Evolutionary conservation across 2,113 vertebrate genomes (phyloP), one percentile per base, ranked within the genome.

Genomic region (Hymenochirus boettgeri): DNA sequence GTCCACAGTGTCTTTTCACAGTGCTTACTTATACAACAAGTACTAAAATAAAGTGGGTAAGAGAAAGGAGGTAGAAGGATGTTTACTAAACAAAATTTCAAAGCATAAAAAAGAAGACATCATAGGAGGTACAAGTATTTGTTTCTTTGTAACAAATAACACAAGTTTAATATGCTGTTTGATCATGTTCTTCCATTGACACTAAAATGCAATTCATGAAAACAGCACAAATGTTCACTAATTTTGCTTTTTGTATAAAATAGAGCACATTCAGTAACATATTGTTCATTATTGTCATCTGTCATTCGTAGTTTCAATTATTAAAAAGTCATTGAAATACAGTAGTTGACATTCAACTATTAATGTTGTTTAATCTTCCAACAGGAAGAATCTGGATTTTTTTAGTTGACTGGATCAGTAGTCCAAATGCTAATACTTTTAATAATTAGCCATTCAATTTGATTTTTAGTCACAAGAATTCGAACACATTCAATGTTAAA

Each of bases 401-500:
- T 60, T 50, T 84, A 82, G 72, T 73, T 84, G 35, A 76, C 52
- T 70, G 77, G 76, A 74, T 94, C 95, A 78, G 85, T 91, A 83
- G 92, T 98, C 96, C 96, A 99, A 74, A 98, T 69, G 6, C 95
- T 94, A 77, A 99, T 93, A 70, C 93, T 98, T 48, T 90, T 89
- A 72, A 99, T 96, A 64, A 98, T 98, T 35, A 99, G 77, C 96
- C 96, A 99, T 73, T 99, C 96, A 72, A 93, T 93, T 83, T 99
- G 96, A 72, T 85, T 89, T 76, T 89, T 92, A 10, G 94, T 97
- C 57, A 96, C 92, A 53, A 94, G 88, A 62, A 98, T 95, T 62
- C 94, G 89, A 61, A 98, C 87, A 67, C 96, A 99, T 67, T 93
- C 87, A 71, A 98, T 89, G 72, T 95, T 88, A 85, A 97, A 98